These are phyloP conservation scores for Apamea anceps DNA, from an alignment of 2,888 invertebrate genomes.

Conservation along the genomic window DNA sequence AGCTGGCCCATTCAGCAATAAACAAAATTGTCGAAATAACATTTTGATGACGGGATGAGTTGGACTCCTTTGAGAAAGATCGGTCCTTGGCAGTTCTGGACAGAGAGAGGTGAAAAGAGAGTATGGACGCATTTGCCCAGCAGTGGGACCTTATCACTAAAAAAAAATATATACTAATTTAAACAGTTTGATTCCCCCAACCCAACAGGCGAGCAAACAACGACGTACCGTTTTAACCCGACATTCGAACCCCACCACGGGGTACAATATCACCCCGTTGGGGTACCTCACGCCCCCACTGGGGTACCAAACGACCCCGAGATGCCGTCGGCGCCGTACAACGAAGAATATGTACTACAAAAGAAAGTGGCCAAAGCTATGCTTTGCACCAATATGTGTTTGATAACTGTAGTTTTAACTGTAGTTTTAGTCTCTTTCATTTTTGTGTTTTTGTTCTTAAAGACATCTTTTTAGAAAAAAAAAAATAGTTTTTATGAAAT, in stretches of 20 bases:
- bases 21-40: too few species aligned
- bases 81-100: too few species aligned
- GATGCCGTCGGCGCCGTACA: constrained; percentile 48
- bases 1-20: too few species aligned
- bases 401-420: constrained; percentile 29
- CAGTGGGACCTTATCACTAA: too few species aligned
- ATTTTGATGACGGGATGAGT: too few species aligned
- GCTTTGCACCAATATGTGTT: constrained; percentile 41
- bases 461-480: background rate
- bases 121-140: too few species aligned
- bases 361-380: constrained; percentile 17
- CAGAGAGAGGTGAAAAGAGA: too few species aligned
- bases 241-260: constrained; percentile 13
- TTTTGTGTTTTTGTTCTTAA: constrained; percentile 41
- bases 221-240: constrained; percentile 25
- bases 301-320: constrained; percentile 23
- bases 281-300: background rate
- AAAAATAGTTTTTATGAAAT: background rate
- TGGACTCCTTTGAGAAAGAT: too few species aligned
- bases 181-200: constrained; percentile 31
- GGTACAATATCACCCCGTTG: background rate
- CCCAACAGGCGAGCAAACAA: constrained; percentile 16
- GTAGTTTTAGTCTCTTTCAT: constrained; percentile 1
- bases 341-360: constrained; percentile 41
- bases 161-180: constrained; percentile 12